Conservation (phyloP, 2,113 vertebrate genomes). For the Labeo catla region DNA sequence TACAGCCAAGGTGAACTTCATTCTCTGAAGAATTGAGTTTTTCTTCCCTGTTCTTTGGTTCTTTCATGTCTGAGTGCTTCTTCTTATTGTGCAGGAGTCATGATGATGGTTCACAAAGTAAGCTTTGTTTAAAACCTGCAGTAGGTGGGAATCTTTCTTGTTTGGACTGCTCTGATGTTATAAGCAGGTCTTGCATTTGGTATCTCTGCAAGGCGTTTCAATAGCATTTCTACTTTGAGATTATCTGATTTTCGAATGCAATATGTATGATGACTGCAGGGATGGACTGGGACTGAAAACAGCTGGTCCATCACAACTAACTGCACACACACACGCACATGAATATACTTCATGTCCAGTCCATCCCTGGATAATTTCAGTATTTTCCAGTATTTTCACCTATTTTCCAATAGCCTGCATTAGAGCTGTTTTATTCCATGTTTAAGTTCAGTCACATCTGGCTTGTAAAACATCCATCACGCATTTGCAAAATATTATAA, state of each 20-base stretch:
- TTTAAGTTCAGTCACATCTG: background rate
- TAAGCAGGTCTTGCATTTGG: background rate
- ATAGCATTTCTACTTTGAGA: background rate
- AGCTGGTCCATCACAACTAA: background rate
- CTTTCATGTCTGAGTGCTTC: constrained; percentile 16
- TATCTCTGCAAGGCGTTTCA: background rate
- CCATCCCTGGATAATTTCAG: background rate
- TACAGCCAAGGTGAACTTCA: constrained; percentile 37
- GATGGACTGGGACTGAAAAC: background rate
- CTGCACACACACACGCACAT: background rate
- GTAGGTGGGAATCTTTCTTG: constrained; percentile 8
- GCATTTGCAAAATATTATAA: background rate
- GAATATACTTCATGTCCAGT: background rate
- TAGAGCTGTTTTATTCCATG: background rate
- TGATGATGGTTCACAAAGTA: constrained; percentile 23
- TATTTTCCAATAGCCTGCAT: background rate
- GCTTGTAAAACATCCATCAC: background rate
- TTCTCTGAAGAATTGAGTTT: constrained; percentile 8
- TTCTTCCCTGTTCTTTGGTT: background rate
- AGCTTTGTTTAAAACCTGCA: constrained; percentile 16
- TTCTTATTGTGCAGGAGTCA: background rate
- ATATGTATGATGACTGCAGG: constrained; percentile 5
- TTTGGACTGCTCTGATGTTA: constrained; percentile 21
- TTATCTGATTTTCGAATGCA: constrained; percentile 10
- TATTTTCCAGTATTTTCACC: background rate